Conservation (phyloP, 1,140 invertebrate species). For the Eupeodes corollae region DNA sequence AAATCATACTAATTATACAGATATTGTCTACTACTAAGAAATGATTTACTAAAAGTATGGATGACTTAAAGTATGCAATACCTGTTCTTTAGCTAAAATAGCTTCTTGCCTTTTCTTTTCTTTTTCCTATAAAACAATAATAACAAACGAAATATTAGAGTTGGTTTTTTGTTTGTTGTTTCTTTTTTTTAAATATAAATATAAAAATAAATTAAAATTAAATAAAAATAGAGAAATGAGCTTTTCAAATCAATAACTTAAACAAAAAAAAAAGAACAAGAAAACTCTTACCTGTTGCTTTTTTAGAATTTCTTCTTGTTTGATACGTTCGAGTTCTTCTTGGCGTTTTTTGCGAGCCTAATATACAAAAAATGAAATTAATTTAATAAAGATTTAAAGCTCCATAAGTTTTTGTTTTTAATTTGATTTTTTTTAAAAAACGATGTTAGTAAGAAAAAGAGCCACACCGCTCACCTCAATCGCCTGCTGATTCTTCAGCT, state of each 20-base stretch:
- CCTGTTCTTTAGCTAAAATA: conserved; percentile 79
- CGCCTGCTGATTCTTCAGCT: conserved; percentile 59
- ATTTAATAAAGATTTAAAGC: conserved; percentile 28
- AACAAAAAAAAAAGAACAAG: not conserved
- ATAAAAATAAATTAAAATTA: not conserved
- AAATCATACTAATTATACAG: not conserved
- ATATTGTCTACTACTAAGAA: too few relatives aligned
- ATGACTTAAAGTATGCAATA: conserved; percentile 32
- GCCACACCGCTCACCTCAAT: conserved; percentile 43
- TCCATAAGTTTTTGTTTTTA: not conserved
- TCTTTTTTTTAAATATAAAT: not conserved
- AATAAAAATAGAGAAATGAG: not conserved
- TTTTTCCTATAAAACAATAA: conserved; percentile 58
- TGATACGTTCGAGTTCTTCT: conserved; percentile 72
- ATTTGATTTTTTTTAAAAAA: not conserved
- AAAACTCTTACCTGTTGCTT: conserved; percentile 59
- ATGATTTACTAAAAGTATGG: not conserved
- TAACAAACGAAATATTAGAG: conserved; percentile 11
- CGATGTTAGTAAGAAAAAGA: not conserved
- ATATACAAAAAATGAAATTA: conserved; percentile 17
- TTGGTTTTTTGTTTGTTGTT: not conserved
- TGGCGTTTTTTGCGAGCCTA: conserved; percentile 75
- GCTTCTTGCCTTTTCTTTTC: conserved; percentile 79
- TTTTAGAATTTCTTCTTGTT: conserved; percentile 70
- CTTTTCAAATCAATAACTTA: conserved; percentile 1